Base-by-base conservation (phyloP, 2,797 vertebrate species). In the Syngnathus acus region DNA sequence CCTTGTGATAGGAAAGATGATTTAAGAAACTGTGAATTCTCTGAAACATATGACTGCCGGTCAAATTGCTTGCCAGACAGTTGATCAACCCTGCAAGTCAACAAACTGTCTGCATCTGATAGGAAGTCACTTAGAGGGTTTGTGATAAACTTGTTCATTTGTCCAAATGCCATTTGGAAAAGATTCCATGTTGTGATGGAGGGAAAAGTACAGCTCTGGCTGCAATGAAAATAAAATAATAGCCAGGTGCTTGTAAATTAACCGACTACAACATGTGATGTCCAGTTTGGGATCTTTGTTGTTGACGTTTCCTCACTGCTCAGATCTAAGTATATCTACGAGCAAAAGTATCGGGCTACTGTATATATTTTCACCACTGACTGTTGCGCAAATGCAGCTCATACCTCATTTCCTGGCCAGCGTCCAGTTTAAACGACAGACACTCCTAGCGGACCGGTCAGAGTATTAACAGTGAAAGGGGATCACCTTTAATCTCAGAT, bases 401-500 rank as follows among this genome's bases (percentile, higher is more conserved):
- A 23, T 73, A 68, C 73, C 72, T 79, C 70, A 65, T 69, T 70
- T 70, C 40, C 71, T 88, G 83, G 75, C 79, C 54, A 26, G 45
- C 5, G 23, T 81, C 79, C 83, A 83, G 71, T 76, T 39, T 68
- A 84, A 83, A 82, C 72, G 72, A 72, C 66, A 80, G 71, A 80
- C 77, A 72, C 65, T 75, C 75, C 71, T 74, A 77, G 80, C 77
- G 75, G 75, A 82, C 78, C 47, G 66, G 72, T 66, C 64, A 68
- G 59, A 71, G 72, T 77, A 78, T 83, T 80, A 77, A 70, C 75
- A 72, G 78, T 83, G 81, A 80, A 85, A 86, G 72, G 39, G 77
- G 81, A 81, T 84, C 72, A 78, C 73, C 62, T 79, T 76, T 88
- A 78, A 85, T 86, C 82, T 84, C 72, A 74, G 64, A 73, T 79